Conservation (phyloP, 2,797 vertebrate genomes). For the Neosilurus hyrtlii region DNA sequence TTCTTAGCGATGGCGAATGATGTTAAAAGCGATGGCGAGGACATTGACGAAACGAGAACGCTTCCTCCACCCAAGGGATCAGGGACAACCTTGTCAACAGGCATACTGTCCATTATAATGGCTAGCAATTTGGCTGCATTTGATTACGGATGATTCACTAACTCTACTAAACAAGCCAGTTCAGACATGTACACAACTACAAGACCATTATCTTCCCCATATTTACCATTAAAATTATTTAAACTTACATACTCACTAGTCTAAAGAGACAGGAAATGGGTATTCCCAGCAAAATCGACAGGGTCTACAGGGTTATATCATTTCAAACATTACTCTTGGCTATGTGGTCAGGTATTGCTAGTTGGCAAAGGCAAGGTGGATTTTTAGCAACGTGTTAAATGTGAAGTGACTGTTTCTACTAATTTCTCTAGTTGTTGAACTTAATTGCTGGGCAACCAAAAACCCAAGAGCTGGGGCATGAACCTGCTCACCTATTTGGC, state of each 20-base stretch:
- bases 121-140: background rate
- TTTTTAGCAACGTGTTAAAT: background rate
- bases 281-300: too few relatives aligned
- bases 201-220: background rate
- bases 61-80: background rate
- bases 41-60: background rate
- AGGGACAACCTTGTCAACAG: background rate
- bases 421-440: background rate
- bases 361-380: background rate
- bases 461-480: background rate
- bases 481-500: background rate
- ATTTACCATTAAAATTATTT: too few relatives aligned
- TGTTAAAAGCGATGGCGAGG: background rate
- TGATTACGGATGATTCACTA: slow-evolving; percentile 56
- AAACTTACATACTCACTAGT: too few relatives aligned
- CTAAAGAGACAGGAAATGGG: too few relatives aligned
- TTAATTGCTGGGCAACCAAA: background rate
- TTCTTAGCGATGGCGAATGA: slow-evolving; percentile 6
- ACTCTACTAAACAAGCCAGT: background rate
- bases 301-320: background rate
- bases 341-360: background rate
- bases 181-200: background rate
- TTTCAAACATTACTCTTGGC: background rate
- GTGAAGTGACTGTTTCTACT: background rate
- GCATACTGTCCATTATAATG: background rate